A percentile compares a stretch with the other conserved stretches of the same genome.
phyloP scores from a whole-genome alignment of 2,888 invertebrate genomes.

The Diaperis boleti region DNA sequence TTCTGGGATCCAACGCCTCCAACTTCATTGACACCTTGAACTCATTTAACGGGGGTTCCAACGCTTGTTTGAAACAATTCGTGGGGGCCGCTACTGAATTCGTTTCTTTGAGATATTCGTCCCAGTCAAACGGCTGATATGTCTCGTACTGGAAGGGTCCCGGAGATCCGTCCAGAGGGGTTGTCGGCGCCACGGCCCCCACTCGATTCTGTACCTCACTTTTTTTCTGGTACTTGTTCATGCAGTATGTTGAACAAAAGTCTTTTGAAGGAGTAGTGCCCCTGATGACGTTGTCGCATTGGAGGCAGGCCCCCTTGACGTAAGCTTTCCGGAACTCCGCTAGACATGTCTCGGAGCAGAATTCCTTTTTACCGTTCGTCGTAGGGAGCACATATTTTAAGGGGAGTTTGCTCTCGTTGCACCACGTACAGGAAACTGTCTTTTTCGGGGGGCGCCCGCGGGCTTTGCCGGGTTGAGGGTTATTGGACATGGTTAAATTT shows the following conservation, averaged over 20 bases:
- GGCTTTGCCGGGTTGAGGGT: constrained; percentile 67
- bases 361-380: constrained; percentile 90
- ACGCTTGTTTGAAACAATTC: constrained; percentile 89
- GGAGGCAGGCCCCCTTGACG: constrained; percentile 86
- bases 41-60: constrained; percentile 87
- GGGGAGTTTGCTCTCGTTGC: constrained; percentile 84
- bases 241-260: constrained; percentile 87
- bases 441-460: constrained; percentile 86
- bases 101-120: constrained; percentile 74
- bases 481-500: constrained; percentile 56
- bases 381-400: constrained; percentile 89
- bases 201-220: constrained; percentile 71
- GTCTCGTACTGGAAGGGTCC: constrained; percentile 83
- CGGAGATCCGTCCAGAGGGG: constrained; percentile 67
- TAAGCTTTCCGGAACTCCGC: constrained; percentile 91
- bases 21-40: constrained; percentile 95
- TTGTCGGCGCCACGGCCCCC: constrained; percentile 61
- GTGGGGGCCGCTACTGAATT: constrained; percentile 83
- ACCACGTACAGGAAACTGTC: constrained; percentile 83
- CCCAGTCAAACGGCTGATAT: constrained; percentile 90
- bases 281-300: constrained; percentile 89
- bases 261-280: constrained; percentile 80
- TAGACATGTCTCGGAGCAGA: constrained; percentile 91
- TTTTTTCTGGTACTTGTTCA: constrained; percentile 87
- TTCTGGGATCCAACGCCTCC: constrained; percentile 95